Percentiles rank a stretch among this genome's conserved stretches.
Evolutionary conservation across 2,113 vertebrate species (phyloP).

Genomic region (Asarcornis scutulata): DNA sequence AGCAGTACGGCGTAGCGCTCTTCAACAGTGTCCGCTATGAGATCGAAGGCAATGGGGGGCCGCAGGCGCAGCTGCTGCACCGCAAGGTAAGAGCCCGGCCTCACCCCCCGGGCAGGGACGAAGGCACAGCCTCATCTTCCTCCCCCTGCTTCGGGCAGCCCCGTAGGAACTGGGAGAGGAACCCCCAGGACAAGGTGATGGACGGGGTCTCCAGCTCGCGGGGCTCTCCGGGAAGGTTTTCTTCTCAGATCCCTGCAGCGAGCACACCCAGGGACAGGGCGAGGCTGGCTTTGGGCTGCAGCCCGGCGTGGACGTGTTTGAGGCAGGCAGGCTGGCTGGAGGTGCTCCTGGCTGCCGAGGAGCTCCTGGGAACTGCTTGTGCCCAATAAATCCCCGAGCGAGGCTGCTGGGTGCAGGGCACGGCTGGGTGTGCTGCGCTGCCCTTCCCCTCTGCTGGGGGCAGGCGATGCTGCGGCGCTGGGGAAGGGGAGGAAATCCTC

Average conservation of each 20-base stretch:
- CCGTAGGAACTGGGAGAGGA: not conserved
- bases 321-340: not conserved
- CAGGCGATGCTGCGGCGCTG: rapidly evolving
- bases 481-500: not conserved
- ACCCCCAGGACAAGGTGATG: not conserved
- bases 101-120: not conserved
- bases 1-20: constrained; percentile 90
- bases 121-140: not conserved
- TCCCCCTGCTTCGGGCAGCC: not conserved
- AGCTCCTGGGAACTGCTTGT: not conserved
- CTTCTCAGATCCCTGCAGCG: rapidly evolving
- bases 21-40: constrained; percentile 93
- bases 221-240: not conserved
- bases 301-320: rapidly evolving
- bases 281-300: not conserved
- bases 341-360: not conserved
- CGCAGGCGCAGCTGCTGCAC: constrained; percentile 91
- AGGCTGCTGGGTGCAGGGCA: not conserved
- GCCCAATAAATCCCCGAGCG: not conserved
- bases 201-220: rapidly evolving
- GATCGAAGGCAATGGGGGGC: constrained; percentile 86
- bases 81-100: constrained; percentile 82
- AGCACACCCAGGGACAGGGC: not conserved
- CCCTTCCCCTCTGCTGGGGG: not conserved
- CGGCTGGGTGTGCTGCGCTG: rapidly evolving